phyloP scores from a whole-genome alignment of 2,113 vertebrate genomes.

The Ahaetulla prasina region DNA sequence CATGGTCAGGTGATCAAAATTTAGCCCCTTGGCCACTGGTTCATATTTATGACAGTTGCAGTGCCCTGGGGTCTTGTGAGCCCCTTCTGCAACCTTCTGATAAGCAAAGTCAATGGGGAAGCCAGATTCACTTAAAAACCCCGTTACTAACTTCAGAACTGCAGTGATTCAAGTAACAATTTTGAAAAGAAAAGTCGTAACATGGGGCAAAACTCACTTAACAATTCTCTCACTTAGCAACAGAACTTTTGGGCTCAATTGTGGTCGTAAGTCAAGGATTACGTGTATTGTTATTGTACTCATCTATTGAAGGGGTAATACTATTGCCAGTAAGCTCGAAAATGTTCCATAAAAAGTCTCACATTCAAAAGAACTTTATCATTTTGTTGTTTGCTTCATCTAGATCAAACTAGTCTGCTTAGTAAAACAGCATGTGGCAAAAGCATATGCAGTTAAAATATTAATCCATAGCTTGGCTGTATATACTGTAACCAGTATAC shows the following conservation, averaged over 20 bases:
- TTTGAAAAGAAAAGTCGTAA: neutral
- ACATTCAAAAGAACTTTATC: neutral
- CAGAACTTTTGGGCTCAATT: neutral
- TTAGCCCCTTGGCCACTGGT: fast-evolving
- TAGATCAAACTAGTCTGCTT: neutral
- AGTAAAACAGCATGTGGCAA: slow-evolving; percentile 11
- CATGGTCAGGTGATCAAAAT: neutral
- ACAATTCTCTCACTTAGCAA: too few species aligned
- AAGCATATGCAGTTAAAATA: neutral
- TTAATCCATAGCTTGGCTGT: slow-evolving; percentile 5
- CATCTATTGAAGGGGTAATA: neutral
- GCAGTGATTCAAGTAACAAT: neutral
- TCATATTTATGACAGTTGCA: neutral
- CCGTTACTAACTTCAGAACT: neutral
- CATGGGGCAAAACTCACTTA: too few species aligned
- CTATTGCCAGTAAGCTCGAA: neutral
- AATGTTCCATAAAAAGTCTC: neutral
- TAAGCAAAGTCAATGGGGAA: neutral
- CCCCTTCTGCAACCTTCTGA: neutral
- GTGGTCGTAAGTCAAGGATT: neutral
- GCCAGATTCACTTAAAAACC: neutral
- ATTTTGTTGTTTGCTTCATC: neutral
- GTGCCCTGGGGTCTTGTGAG: neutral
- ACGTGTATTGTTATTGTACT: neutral
- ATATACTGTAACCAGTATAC: neutral